Base-by-base conservation (phyloP, 2,888 invertebrate species). In the Ennomos quercinarius region DNA sequence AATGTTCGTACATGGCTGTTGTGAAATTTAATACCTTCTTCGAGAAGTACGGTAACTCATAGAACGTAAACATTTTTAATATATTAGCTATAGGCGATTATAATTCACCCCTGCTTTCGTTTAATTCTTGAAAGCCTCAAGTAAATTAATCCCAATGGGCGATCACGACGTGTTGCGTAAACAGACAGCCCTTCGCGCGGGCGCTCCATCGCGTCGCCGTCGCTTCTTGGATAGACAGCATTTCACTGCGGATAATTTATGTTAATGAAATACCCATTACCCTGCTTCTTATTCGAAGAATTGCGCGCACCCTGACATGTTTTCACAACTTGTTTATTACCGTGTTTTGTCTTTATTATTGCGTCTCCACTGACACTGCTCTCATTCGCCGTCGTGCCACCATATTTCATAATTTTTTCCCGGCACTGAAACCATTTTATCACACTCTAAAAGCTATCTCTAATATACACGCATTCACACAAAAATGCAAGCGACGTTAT, bases 181-280 rank as follows among this genome's bases (percentile, higher is more conserved):
- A 87, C 83, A 86, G 78, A 66, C 77, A 75, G 75, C 74, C 71
- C 76, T 76, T 66, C 66, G 77, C 66, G 77, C 79, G 77, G 75
- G 70, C 68, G 68, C 71, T 73, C 68, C 63, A 70, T 63, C 34
- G 40, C 43, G 43, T 73, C 66, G 73, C 53, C 27, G 27, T 67
- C 74, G 72, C 76, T 70, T 69, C 66, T 71, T 73, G 66, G 71
- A 80, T 80, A 84, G 79, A 83, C 82, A 81, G 74, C 63, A 79
- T 83, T 86, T 81, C 77, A 72, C 76, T 74, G 76, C 72, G 76
- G 78, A 89, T 91, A 88, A 91, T 91, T 89, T 89, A 90, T 91
- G 89, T 81, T 88, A 90, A 91, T 88, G 87, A 86, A 84, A 90
- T 90, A 85, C 87, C 81, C 87, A 88, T 89, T 88, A 87, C 81